These are phyloP conservation scores for Laticauda colubrina DNA, from an alignment of 2,113 vertebrate species.

Conservation along the genomic window DNA sequence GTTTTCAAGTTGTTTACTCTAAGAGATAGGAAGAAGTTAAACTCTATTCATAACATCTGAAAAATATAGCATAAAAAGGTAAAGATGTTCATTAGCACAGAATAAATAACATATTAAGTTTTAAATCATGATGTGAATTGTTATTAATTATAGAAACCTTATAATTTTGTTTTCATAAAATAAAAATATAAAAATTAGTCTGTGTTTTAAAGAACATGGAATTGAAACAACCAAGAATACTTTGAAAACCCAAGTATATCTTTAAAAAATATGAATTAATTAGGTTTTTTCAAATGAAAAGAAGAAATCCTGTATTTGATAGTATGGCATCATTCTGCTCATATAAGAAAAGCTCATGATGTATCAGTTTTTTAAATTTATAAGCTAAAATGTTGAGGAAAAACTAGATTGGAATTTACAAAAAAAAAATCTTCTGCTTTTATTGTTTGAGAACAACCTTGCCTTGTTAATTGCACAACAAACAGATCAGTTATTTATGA, in stretches of 20 bases:
- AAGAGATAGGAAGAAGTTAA: neutral
- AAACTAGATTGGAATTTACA: neutral
- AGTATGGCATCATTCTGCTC: neutral
- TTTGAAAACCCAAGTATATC: neutral
- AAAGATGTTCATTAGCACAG: neutral
- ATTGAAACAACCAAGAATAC: neutral
- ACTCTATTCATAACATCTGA: neutral
- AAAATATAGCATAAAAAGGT: neutral
- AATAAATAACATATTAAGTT: neutral
- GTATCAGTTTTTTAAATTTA: neutral
- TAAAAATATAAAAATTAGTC: neutral
- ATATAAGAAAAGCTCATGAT: neutral
- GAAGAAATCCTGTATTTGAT: neutral
- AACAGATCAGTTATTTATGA: neutral
- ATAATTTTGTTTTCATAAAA: neutral
- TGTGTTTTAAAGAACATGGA: neutral
- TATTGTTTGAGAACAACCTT: neutral
- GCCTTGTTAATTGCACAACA: neutral
- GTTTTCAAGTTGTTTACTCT: neutral
- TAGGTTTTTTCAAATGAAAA: neutral
- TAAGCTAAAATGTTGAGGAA: neutral
- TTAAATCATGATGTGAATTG: neutral
- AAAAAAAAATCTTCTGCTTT: neutral
- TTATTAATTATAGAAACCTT: neutral
- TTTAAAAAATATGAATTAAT: too few relatives aligned